Percentiles rank a stretch among this genome's conserved stretches.
Conservation (phyloP, 2,888 invertebrate species). For the Oegoconia quadripuncta region DNA sequence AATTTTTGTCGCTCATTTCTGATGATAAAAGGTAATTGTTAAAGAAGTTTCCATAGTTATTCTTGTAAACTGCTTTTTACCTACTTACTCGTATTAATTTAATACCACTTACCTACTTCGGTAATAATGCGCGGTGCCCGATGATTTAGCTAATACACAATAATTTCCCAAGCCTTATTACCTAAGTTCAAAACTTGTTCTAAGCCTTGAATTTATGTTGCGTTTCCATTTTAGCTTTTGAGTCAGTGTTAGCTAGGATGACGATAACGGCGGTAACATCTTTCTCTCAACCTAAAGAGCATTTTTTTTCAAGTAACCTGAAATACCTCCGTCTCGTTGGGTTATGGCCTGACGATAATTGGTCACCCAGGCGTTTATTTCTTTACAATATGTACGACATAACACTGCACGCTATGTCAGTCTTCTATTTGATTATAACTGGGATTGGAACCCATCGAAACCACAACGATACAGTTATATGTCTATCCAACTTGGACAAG, state of each 20-base stretch:
- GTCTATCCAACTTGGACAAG: constrained; percentile 53
- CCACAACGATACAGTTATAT: constrained; percentile 30
- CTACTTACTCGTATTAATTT: too few species aligned
- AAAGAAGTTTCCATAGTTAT: too few species aligned
- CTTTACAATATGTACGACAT: constrained; percentile 46
- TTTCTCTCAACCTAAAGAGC: constrained; percentile 26
- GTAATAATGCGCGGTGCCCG: background rate
- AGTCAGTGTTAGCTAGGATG: background rate
- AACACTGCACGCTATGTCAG: constrained; percentile 32
- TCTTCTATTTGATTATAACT: constrained; percentile 35
- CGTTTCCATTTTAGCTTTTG: too few species aligned
- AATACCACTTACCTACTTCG: too few species aligned
- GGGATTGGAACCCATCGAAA: constrained; percentile 43
- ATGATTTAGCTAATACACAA: background rate
- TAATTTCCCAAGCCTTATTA: too few species aligned
- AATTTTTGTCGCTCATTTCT: too few species aligned
- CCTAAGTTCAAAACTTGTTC: too few species aligned
- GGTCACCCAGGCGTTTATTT: constrained; percentile 23
- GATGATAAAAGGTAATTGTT: too few species aligned
- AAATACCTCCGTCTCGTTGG: constrained; percentile 51
- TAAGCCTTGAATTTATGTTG: too few species aligned
- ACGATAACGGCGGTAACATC: constrained; percentile 19
- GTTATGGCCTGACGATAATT: constrained; percentile 48
- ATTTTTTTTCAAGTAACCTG: constrained; percentile 54
- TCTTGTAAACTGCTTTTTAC: too few species aligned